Evolutionary conservation across 2,888 invertebrate genomes (phyloP).

Genomic region (Luperina testacea): DNA sequence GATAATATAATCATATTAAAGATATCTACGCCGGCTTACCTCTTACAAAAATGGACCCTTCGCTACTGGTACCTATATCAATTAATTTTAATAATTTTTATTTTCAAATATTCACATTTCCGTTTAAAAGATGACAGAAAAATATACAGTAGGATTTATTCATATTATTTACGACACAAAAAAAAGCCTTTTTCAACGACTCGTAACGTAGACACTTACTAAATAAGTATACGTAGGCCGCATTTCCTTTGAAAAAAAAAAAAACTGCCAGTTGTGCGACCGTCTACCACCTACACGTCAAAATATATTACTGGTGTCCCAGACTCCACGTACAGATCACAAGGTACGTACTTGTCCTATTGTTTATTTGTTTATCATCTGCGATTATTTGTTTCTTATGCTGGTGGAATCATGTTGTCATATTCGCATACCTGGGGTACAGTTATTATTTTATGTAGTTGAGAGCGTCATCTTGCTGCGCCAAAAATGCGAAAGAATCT

Average conservation of each 20-base stretch:
- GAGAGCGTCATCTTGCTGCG: neutral
- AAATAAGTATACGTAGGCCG: conserved; percentile 56
- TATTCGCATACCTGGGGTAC: conserved; percentile 24
- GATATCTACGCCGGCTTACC: no score
- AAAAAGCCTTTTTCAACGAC: conserved; percentile 37
- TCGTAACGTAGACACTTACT: conserved; percentile 71
- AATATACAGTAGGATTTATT: neutral
- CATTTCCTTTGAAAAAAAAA: conserved; percentile 40
- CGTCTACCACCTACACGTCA: conserved; percentile 64
- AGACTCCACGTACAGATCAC: conserved; percentile 23
- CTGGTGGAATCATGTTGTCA: conserved; percentile 39
- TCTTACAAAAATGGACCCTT: no score
- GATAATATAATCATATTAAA: no score
- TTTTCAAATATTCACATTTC: neutral
- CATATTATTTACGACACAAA: neutral
- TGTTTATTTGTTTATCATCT: conserved; percentile 64
- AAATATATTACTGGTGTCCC: conserved; percentile 55
- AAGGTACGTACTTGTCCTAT: conserved; percentile 5
- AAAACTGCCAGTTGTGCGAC: conserved; percentile 24
- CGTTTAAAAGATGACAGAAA: neutral
- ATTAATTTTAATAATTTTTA: neutral
- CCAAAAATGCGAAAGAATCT: conserved; percentile 5
- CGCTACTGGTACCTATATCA: neutral
- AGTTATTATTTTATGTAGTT: neutral
- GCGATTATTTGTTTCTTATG: conserved; percentile 42